Conservation (phyloP, 2,113 vertebrate species). For the Mugil cephalus region DNA sequence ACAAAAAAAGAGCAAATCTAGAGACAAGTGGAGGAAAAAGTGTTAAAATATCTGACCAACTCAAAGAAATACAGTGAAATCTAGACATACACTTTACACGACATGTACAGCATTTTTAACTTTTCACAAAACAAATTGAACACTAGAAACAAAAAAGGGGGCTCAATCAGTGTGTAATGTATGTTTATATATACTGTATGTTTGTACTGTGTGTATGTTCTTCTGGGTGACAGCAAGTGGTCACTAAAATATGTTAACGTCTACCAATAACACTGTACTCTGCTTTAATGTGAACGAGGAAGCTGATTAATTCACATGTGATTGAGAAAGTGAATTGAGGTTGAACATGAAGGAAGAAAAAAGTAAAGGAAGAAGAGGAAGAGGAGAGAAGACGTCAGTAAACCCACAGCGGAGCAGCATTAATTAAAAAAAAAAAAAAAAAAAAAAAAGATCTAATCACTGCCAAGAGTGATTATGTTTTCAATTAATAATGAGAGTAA, state of each 20-base stretch:
- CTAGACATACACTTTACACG: constrained; percentile 61
- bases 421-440: background rate
- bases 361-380: background rate
- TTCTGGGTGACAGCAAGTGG: background rate
- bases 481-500: no score
- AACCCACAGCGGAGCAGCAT: background rate
- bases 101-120: constrained; percentile 58
- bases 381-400: background rate
- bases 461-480: no score
- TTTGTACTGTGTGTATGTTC: background rate
- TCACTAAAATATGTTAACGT: background rate
- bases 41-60: background rate
- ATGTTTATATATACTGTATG: background rate
- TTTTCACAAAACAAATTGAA: constrained; percentile 52
- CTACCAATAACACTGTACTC: constrained; percentile 14
- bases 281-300: background rate
- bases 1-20: constrained; percentile 39
- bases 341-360: background rate
- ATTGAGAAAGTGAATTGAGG: background rate
- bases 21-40: constrained; percentile 8
- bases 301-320: background rate
- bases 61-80: constrained; percentile 42
- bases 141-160: constrained; percentile 37
- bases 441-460: no score
- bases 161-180: constrained; percentile 31